Base-by-base conservation (phyloP, 2,888 invertebrate genomes). In the Trachelus tabidus region DNA sequence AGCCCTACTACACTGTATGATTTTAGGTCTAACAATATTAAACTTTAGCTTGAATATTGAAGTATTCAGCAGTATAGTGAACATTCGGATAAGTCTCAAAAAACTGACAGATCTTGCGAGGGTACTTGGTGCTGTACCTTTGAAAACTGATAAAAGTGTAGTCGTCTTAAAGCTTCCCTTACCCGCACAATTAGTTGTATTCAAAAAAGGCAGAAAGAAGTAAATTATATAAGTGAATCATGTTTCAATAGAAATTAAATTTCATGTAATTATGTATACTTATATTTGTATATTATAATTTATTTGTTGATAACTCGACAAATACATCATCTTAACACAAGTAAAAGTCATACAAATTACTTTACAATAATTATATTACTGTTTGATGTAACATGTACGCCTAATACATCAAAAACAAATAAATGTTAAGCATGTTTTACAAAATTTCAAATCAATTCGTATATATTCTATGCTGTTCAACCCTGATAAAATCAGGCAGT, bases 1-100 rank as follows among this genome's bases (percentile, higher is more conserved):
- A 84, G 90, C 86, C 68, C 80, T 90, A 34, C 79, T 89, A 12
- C 89, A 91, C 68, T 89, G 89, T 37, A 84, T 91, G 73, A 86
- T 91, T 73, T 76, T 91, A 33, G 86, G 83, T 23, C 40, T 91
- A 12, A 85, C 85, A 23, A 81, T 89, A 78, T 85, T 81, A 30
- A 85, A 90, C 76, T 91, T 83, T 74, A 79, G 75, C 11, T 79
- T 91, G 6, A 85, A 91, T 76, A 73, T 90, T 34, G 90, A 91
- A 79, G 69, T 84, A 9, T 90, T 91, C 75, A 83, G 86, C 3
- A 79, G 86, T 56, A 79, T 90, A 12, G 33, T 73, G 12, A 83
- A 68, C 9, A 76, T 77, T 31, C 85, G 87, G n/a, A 79, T 85
- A 0, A 85, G 90, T 37, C 3, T 85, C 0, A 91, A 88, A 73